Conservation (phyloP, 2,888 invertebrate genomes). For the Mantis religiosa region DNA sequence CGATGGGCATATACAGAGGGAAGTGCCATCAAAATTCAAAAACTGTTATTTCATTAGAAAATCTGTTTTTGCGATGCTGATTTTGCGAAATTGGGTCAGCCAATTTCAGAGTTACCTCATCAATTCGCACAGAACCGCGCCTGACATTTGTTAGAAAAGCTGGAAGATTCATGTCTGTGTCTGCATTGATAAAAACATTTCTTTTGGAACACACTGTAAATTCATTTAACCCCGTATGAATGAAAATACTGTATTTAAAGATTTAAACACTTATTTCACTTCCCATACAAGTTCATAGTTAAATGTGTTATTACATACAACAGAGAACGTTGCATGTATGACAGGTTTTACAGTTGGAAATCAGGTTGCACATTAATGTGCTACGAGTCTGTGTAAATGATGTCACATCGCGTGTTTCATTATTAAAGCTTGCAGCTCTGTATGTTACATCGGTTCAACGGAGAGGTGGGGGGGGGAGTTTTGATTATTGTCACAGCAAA, state of each 20-base stretch:
- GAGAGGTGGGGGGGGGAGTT: neutral
- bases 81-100: too few relatives aligned
- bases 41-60: too few relatives aligned
- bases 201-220: neutral
- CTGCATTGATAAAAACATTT: too few relatives aligned
- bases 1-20: too few relatives aligned
- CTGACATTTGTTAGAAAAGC: too few relatives aligned
- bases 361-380: neutral
- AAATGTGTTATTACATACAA: neutral
- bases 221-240: neutral
- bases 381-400: neutral
- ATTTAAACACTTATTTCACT: neutral
- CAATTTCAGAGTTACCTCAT: too few relatives aligned
- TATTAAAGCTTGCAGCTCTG: neutral
- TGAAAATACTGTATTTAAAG: neutral
- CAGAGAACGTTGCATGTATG: neutral
- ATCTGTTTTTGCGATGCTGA: too few relatives aligned
- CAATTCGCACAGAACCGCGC: too few relatives aligned
- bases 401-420: neutral
- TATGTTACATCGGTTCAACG: neutral
- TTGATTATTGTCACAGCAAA: neutral
- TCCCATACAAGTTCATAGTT: neutral
- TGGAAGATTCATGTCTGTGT: too few relatives aligned
- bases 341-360: neutral
- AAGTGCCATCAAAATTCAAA: too few relatives aligned